Percentiles rank a stretch among this genome's conserved stretches.
phyloP scores from a whole-genome alignment of 2,888 invertebrate genomes.

The Caenorhabditis wallacei region DNA sequence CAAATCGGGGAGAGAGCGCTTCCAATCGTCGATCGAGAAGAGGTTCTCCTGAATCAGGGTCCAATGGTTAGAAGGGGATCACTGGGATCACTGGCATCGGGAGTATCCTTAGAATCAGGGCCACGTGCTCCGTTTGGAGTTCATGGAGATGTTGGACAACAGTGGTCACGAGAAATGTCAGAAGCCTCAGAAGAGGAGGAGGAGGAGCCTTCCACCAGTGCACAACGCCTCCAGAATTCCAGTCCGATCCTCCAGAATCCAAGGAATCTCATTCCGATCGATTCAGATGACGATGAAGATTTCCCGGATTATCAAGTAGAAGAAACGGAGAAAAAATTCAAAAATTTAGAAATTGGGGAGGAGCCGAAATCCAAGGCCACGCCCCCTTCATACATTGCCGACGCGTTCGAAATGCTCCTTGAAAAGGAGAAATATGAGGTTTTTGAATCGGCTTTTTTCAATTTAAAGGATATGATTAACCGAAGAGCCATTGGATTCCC shows the following conservation, averaged over 20 bases:
- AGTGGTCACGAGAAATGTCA: too few relatives aligned
- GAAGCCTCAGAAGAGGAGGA: background rate
- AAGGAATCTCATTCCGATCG: constrained; percentile 12
- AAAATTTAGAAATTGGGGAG: constrained; percentile 32
- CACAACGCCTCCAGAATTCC: background rate
- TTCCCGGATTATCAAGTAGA: constrained; percentile 46
- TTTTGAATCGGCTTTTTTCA: constrained; percentile 56
- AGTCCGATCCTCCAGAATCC: background rate
- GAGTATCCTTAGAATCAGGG: too few relatives aligned
- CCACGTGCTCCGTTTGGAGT: too few relatives aligned
- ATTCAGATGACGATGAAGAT: constrained; percentile 65
- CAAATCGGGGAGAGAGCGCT: background rate
- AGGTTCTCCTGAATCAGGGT: background rate
- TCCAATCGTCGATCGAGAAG: background rate
- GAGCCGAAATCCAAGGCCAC: constrained; percentile 21
- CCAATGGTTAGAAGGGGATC: too few relatives aligned
- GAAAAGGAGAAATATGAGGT: constrained; percentile 62
- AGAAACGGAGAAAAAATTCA: constrained; percentile 35
- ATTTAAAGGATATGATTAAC: constrained; percentile 40
- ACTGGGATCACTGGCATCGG: too few relatives aligned
- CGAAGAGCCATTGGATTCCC: constrained; percentile 55
- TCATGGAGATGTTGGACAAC: too few relatives aligned
- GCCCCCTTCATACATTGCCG: constrained; percentile 45
- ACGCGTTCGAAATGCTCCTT: constrained; percentile 48
- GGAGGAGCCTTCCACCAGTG: too few relatives aligned